Evolutionary conservation across 2,113 vertebrate species (phyloP), one percentile per base, ranked within the genome.

Genomic region (Rhinoptilus africanus): DNA sequence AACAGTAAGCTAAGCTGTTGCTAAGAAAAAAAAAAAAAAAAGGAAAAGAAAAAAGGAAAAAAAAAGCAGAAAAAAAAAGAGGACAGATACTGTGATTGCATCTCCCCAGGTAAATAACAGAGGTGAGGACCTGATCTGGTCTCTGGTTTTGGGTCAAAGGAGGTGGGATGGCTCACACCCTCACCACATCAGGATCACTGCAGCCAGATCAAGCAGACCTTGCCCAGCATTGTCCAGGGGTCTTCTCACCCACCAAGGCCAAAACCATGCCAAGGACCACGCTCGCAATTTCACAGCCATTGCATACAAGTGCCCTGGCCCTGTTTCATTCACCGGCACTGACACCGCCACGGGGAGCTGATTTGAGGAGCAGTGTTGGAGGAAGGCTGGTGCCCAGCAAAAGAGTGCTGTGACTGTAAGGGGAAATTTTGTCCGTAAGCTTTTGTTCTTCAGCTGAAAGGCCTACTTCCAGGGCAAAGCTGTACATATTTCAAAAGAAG

Each of bases 401-500:
- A 82, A 20, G 50, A 59, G 1, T 27, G 23, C 47, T 73, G 37
- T 78, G 79, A 39, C 50, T 71, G 14, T 28, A 74, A 51, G 32
- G 28, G 35, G 27, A 93, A 66, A 18, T 92, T 83, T 63, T 30
- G 53, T 45, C 67, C 62, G 16, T 30, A 48, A 86, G 34, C 14
- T 69, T 89, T 93, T 90, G 87, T 77, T 83, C 67, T 71, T 85
- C 71, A n/a, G 34, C 63, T 48, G 68, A 85, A 93, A 76, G 21
- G 20, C 76, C 68, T 54, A 35, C 26, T 86, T 85, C 57, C 76
- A 91, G 43, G 53, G 71, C 74, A 89, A 87, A 94, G 74, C 59
- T 60, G 76, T 66, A 45, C 39, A 18, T 37, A 71, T 90, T 96
- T 93, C 93, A 92, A 91, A 66, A 91, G 95, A 63, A 76, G 48